Evolutionary conservation across 1,140 invertebrate species (phyloP), one percentile per base, ranked within the genome.

Genomic region (Drosophila burlai): DNA sequence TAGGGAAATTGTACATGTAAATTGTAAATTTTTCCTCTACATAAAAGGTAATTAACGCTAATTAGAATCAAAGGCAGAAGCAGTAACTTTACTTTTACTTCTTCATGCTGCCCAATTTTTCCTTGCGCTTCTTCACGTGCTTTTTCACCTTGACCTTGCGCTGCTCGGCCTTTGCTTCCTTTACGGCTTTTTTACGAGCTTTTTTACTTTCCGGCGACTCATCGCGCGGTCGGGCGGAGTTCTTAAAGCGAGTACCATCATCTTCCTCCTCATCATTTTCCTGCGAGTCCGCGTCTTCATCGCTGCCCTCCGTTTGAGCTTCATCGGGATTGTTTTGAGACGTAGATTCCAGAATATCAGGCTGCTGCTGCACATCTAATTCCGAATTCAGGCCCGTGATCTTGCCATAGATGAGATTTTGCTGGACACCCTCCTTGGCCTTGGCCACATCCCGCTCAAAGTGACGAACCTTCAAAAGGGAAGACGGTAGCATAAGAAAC

Each of bases 141-240:
- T 99, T 99, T 76, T 99, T 99, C 3, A 98, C 94, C 95, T 99
- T 99, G 0, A 93, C 94, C 94, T 99, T 97, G 50, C 98, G 94
- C 92, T 98, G 99, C 81, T 99, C 98, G 18, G 97, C 96, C 91
- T 98, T 96, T 55, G 96, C 96, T 60, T 98, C 97, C 93, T 98
- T 98, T 0, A 98, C 94, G 10, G 95, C 96, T 81, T 98, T 97
- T 84, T 98, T 98, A 31, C 97, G 95, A 43, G 95, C 95, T 94
- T 97, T 98, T 94, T 97, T 98, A 74, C 96, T 96, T 67, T 97
- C 96, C 0, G 96, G 94, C 8, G 97, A 97, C 94, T 99, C 99
- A 92, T 98, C 95, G 81, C 96, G 95, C 2, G 97, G 97, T 68
- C 98, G 94, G 0, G 95, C 94, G 24, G 95, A 95, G 87, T 95